phyloP scores from a whole-genome alignment of 2,113 vertebrate genomes.

The Megaceryle maxima region DNA sequence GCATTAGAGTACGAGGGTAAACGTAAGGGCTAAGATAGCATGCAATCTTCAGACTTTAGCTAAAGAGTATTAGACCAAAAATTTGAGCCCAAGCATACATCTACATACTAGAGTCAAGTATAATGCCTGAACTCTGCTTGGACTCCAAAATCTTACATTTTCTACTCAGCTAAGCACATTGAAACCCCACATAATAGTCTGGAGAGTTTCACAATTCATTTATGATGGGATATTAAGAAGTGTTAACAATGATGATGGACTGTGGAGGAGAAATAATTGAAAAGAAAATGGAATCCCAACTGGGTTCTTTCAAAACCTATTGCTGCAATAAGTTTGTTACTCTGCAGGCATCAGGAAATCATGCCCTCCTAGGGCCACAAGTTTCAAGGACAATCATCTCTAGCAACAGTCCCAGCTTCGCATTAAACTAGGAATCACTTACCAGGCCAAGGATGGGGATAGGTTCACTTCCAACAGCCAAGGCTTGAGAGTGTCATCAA shows the following conservation, averaged over 20 bases:
- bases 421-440: constrained; percentile 65
- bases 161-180: not conserved
- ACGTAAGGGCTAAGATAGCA: not conserved
- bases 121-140: not conserved
- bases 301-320: not conserved
- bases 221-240: not conserved
- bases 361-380: not conserved
- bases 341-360: not conserved
- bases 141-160: not conserved
- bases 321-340: not conserved
- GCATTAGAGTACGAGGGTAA: not conserved
- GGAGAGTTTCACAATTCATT: not conserved
- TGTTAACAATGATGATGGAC: not conserved
- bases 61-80: not conserved
- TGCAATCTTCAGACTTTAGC: not conserved
- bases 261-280: not conserved
- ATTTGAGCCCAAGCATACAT: not conserved
- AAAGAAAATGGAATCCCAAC: constrained; percentile 12
- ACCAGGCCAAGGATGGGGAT: constrained; percentile 96
- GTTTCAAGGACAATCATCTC: not conserved
- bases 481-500: constrained; percentile 94
- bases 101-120: not conserved
- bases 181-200: not conserved
- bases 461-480: constrained; percentile 98
- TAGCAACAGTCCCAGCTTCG: not conserved